These are phyloP conservation scores for Perizoma flavofasciatum DNA, from an alignment of 2,888 invertebrate species.

Conservation along the genomic window DNA sequence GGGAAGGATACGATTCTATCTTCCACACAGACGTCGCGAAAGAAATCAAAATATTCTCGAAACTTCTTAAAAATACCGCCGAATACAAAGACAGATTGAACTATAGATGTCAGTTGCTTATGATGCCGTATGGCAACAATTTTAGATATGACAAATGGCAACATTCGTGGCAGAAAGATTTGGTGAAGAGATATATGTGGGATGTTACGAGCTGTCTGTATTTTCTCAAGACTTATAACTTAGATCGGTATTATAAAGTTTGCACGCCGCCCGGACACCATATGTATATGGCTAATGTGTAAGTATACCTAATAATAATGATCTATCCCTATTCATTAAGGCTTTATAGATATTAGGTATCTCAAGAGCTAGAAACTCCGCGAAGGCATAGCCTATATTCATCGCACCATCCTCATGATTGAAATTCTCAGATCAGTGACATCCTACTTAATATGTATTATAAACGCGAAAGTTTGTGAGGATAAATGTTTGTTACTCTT, in stretches of 20 bases:
- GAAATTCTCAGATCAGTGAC: no score
- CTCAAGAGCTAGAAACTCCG: no score
- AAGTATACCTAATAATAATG: slow-evolving; percentile 53
- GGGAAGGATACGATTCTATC: slow-evolving; percentile 84
- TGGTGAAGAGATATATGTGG: slow-evolving; percentile 84
- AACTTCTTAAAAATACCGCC: slow-evolving; percentile 84
- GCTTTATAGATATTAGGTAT: no score
- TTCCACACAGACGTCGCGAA: slow-evolving; percentile 84
- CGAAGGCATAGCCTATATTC: no score
- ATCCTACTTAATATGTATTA: no score
- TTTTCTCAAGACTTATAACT: slow-evolving; percentile 83
- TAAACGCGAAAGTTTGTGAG: no score
- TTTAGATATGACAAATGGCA: slow-evolving; percentile 44
- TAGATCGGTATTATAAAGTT: slow-evolving; percentile 86
- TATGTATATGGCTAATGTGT: slow-evolving; percentile 85
- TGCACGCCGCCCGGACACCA: slow-evolving; percentile 86
- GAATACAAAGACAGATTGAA: slow-evolving; percentile 86
- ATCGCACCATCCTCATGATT: no score
- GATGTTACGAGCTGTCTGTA: slow-evolving; percentile 86
- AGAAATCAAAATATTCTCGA: slow-evolving; percentile 85
- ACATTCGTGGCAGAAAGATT: slow-evolving; percentile 46
- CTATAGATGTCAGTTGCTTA: slow-evolving; percentile 83
- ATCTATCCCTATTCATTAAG: no score
- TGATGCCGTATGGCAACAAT: slow-evolving; percentile 73
- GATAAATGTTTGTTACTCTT: no score